These are phyloP conservation scores for Porphyrio hochstetteri DNA, from an alignment of 2,113 vertebrate genomes.

Conservation along the genomic window DNA sequence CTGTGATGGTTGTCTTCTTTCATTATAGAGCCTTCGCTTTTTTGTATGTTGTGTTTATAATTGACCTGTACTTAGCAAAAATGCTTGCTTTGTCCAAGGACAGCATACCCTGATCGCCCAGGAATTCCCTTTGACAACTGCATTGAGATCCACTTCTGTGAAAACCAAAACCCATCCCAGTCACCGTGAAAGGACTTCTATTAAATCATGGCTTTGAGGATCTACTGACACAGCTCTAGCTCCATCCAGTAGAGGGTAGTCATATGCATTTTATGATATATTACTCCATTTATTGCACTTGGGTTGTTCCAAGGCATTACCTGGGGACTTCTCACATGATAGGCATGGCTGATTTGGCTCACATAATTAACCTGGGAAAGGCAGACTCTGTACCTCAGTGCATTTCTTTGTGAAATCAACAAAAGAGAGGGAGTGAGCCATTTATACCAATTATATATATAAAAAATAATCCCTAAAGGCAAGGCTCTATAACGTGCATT, in stretches of 20 bases:
- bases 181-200: background rate
- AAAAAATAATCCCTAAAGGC: constrained; percentile 16
- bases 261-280: background rate
- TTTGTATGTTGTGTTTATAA: background rate
- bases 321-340: background rate
- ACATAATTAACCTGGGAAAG: constrained; percentile 30
- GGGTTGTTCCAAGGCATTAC: background rate
- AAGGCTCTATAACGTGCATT: background rate
- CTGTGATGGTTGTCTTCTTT: constrained; percentile 6
- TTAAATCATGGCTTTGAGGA: background rate
- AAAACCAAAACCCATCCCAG: background rate
- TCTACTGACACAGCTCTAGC: background rate
- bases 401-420: constrained; percentile 46
- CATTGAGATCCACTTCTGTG: background rate
- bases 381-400: constrained; percentile 41
- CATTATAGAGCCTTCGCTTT: background rate
- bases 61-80: background rate
- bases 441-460: constrained; percentile 28
- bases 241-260: constrained; percentile 14
- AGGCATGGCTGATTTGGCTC: background rate
- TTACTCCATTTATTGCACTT: background rate
- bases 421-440: constrained; percentile 8
- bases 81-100: background rate
- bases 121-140: background rate
- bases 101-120: rapidly evolving